These are phyloP conservation scores for Trididemnum miniatum DNA, from an alignment of 23 tunicate species.

Conservation along the genomic window DNA sequence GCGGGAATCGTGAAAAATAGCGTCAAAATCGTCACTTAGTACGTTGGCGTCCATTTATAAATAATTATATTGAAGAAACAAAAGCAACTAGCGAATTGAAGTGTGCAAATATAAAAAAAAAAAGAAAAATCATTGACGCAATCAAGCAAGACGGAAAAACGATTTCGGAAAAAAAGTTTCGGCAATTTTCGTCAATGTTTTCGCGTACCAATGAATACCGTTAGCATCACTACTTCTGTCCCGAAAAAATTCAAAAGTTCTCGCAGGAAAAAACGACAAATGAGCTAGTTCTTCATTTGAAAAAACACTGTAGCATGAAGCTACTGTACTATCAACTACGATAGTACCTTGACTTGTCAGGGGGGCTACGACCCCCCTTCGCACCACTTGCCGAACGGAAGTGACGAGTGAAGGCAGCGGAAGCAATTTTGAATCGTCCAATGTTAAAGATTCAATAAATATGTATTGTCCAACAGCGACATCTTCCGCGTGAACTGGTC, in stretches of 20 bases:
- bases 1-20: no score
- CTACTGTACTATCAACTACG: constrained; percentile 36
- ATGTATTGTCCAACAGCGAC: constrained; percentile 22
- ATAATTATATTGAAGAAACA: background rate
- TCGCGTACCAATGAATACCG: constrained; percentile 52
- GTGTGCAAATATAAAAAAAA: background rate
- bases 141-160: constrained; percentile 13
- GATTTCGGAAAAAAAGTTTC: constrained; percentile 23
- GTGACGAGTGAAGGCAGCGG: constrained; percentile 6
- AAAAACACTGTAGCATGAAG: constrained; percentile 42
- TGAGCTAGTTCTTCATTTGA: constrained; percentile 35
- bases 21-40: no score
- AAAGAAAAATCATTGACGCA: no score
- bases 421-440: background rate
- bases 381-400: background rate
- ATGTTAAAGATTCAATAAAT: background rate
- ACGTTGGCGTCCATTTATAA: no score
- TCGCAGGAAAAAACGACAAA: constrained; percentile 24
- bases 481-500: constrained; percentile 27
- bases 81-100: no score
- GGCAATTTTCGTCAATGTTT: constrained; percentile 1
- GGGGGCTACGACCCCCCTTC: constrained; percentile 43
- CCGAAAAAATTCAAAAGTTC: constrained; percentile 31
- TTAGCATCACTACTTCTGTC: background rate
- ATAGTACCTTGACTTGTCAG: constrained; percentile 45